Conservation (phyloP, 2,797 vertebrate species). For the Catostomus latipinnis region DNA sequence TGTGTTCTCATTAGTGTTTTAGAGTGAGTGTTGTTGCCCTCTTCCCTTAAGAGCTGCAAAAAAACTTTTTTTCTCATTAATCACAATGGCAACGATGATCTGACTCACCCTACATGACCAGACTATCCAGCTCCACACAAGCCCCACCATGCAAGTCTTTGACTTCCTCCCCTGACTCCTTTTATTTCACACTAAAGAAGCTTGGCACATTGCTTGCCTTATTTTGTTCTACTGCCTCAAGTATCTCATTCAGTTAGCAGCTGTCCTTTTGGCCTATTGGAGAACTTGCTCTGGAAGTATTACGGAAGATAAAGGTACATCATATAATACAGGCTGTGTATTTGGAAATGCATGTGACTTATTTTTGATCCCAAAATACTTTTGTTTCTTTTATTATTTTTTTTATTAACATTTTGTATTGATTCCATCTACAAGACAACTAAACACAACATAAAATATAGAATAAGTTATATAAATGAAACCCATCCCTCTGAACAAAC, state of each 20-base stretch:
- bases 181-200: conserved; percentile 41
- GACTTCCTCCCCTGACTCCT: conserved; percentile 34
- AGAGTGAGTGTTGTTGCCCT: conserved; percentile 51
- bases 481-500: too few species aligned
- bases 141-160: conserved; percentile 38
- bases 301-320: too few species aligned
- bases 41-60: conserved; percentile 49
- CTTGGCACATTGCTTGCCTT: not conserved
- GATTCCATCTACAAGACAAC: too few species aligned
- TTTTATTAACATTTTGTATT: too few species aligned
- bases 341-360: not conserved
- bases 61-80: conserved; percentile 59
- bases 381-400: not conserved
- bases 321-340: too few species aligned
- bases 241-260: conserved; percentile 32
- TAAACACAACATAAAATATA: too few species aligned
- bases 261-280: conserved; percentile 36
- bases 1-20: conserved; percentile 59
- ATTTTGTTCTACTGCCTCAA: conserved; percentile 15
- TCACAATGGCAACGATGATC: conserved; percentile 51
- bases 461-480: too few species aligned
- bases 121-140: conserved; percentile 19
- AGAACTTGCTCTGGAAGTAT: not conserved
- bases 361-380: not conserved
- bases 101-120: conserved; percentile 53